A percentile compares a stretch with the other conserved stretches of the same genome.
phyloP scores from a whole-genome alignment of 2,113 vertebrate genomes.

The Hemiscyllium ocellatum region DNA sequence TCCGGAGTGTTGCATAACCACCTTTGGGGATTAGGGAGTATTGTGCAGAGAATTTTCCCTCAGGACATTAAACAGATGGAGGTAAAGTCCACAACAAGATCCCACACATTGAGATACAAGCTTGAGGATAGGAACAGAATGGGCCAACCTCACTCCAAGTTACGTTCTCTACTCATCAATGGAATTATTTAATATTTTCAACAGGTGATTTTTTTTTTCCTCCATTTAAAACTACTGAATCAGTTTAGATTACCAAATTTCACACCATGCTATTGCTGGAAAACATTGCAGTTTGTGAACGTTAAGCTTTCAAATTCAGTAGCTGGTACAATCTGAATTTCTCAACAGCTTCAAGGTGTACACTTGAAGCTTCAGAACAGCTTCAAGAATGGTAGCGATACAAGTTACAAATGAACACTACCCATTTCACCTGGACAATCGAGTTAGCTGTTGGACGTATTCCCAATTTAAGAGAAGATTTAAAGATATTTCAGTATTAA shows the following conservation, averaged over 20 bases:
- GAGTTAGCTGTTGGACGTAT: neutral
- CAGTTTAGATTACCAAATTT: neutral
- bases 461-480: neutral
- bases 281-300: neutral
- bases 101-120: neutral
- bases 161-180: neutral
- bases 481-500: neutral
- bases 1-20: neutral
- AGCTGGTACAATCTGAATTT: neutral
- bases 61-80: neutral
- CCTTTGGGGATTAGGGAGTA: conserved; percentile 11
- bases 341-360: neutral
- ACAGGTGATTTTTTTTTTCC: neutral
- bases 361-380: neutral
- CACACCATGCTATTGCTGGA: neutral
- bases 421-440: neutral
- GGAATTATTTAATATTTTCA: neutral
- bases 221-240: neutral
- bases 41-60: neutral
- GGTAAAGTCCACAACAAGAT: neutral
- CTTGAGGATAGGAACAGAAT: neutral
- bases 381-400: neutral
- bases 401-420: neutral
- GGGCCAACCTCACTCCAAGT: neutral
- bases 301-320: neutral